Conservation (phyloP, 2,113 vertebrate species). For the Oryzias melastigma region DNA sequence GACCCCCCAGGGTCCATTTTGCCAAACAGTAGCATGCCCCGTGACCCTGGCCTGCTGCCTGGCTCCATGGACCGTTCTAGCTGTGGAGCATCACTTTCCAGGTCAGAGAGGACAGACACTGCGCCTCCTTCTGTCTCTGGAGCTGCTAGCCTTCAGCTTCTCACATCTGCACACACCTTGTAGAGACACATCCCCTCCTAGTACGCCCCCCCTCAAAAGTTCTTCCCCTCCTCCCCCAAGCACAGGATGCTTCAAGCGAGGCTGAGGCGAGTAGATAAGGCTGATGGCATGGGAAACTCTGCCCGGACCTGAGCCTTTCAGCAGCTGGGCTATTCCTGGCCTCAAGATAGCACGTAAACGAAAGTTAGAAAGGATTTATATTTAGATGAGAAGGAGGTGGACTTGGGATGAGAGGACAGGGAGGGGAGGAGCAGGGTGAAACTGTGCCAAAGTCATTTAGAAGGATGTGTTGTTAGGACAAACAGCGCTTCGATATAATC, state of each 20-base stretch:
- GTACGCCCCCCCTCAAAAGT: slow-evolving; percentile 42
- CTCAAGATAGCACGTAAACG: slow-evolving; percentile 70
- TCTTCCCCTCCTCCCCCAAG: slow-evolving; percentile 59
- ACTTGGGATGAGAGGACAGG: slow-evolving; percentile 36
- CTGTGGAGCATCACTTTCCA: slow-evolving; percentile 35
- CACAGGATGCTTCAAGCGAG: slow-evolving; percentile 77
- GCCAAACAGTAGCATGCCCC: slow-evolving; percentile 65
- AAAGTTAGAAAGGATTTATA: slow-evolving; percentile 72
- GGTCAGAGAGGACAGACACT: slow-evolving; percentile 58
- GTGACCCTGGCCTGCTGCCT: slow-evolving; percentile 61
- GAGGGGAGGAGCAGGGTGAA: slow-evolving; percentile 41
- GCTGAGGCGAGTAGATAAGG: slow-evolving; percentile 80
- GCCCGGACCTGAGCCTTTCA: slow-evolving; percentile 73
- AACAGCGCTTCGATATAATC: slow-evolving; percentile 76
- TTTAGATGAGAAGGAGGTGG: slow-evolving; percentile 64
- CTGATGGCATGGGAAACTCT: slow-evolving; percentile 81
- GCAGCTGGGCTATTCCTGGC: slow-evolving; percentile 75
- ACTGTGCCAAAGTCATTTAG: slow-evolving; percentile 67
- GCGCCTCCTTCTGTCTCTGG: slow-evolving; percentile 54
- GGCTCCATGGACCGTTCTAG: slow-evolving; percentile 21
- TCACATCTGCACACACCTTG: slow-evolving; percentile 71
- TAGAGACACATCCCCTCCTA: slow-evolving; percentile 79
- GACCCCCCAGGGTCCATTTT: slow-evolving; percentile 71
- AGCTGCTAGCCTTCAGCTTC: slow-evolving; percentile 51
- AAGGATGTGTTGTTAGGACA: slow-evolving; percentile 73